phyloP scores from a whole-genome alignment of 2,888 invertebrate genomes.

The Scotopteryx bipunctaria region DNA sequence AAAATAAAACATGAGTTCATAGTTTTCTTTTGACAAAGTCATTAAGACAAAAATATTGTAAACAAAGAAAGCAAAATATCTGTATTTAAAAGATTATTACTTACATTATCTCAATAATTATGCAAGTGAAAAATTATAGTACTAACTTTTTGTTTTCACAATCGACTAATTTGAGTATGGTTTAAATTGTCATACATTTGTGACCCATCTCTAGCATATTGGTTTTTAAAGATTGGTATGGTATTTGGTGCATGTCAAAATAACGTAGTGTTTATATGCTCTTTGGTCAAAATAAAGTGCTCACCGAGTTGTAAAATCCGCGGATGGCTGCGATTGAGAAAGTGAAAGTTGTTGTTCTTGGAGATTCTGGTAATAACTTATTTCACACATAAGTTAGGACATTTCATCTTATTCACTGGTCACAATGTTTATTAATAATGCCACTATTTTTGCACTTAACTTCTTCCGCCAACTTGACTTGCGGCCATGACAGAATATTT shows the following conservation, averaged over 20 bases:
- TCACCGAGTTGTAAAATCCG: constrained; percentile 52
- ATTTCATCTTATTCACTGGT: constrained; percentile 23
- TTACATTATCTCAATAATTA: too few relatives aligned
- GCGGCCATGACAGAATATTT: constrained; percentile 61
- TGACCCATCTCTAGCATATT: background rate
- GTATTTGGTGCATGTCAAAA: constrained; percentile 53
- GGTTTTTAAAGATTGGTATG: constrained; percentile 37
- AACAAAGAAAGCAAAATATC: too few relatives aligned
- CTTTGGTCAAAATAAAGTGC: too few relatives aligned
- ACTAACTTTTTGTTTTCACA: too few relatives aligned
- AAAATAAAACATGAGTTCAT: too few relatives aligned
- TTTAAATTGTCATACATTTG: too few relatives aligned
- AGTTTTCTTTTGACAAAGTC: too few relatives aligned
- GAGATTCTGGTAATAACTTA: constrained; percentile 90
- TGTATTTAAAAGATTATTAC: too few relatives aligned
- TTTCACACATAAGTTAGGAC: constrained; percentile 45
- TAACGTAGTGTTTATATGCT: too few relatives aligned
- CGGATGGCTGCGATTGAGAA: constrained; percentile 93
- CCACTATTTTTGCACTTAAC: constrained; percentile 15
- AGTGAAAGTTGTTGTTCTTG: constrained; percentile 95
- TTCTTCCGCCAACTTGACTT: constrained; percentile 55
- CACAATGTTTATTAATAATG: background rate
- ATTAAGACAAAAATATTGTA: too few relatives aligned
- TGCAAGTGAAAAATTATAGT: too few relatives aligned
- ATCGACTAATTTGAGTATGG: too few relatives aligned